A percentile compares a stretch with the other conserved stretches of the same genome.
Conservation (phyloP, 2,888 invertebrate species). For the Helobdella robusta region DNA sequence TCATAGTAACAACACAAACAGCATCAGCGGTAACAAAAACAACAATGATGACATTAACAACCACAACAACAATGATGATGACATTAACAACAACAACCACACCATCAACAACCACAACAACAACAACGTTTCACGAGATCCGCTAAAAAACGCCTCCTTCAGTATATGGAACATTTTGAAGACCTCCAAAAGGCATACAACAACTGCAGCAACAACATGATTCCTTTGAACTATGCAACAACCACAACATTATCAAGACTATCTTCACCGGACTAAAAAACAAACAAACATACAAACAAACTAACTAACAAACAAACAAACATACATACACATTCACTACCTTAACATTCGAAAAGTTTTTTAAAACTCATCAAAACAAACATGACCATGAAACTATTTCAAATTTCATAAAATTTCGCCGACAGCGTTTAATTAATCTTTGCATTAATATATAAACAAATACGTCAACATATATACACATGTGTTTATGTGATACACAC, state of each 20-base stretch:
- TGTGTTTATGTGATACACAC: not conserved
- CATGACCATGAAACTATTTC: too few species aligned
- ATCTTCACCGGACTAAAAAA: not conserved
- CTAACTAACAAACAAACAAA: too few species aligned
- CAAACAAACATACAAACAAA: too few species aligned
- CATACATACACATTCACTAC: too few species aligned
- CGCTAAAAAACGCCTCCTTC: slow-evolving; percentile 38
- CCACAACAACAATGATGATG: not conserved
- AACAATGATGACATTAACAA: not conserved
- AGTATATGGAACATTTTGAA: slow-evolving; percentile 52
- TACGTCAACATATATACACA: not conserved
- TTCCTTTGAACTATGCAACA: too few species aligned
- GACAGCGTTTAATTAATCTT: too few species aligned
- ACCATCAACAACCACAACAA: not conserved
- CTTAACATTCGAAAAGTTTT: not conserved
- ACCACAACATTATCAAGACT: too few species aligned
- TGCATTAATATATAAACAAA: not conserved
- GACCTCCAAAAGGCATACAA: slow-evolving; percentile 41
- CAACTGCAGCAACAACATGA: not conserved
- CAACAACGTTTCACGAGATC: not conserved
- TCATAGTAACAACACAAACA: too few species aligned
- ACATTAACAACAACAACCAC: not conserved
- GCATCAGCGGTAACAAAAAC: not conserved
- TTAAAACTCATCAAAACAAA: too few species aligned
- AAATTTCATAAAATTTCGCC: too few species aligned